A percentile compares a stretch with the other conserved stretches of the same genome.
Conservation (phyloP, 2,888 invertebrate species). For the Trisateles emortualis region DNA sequence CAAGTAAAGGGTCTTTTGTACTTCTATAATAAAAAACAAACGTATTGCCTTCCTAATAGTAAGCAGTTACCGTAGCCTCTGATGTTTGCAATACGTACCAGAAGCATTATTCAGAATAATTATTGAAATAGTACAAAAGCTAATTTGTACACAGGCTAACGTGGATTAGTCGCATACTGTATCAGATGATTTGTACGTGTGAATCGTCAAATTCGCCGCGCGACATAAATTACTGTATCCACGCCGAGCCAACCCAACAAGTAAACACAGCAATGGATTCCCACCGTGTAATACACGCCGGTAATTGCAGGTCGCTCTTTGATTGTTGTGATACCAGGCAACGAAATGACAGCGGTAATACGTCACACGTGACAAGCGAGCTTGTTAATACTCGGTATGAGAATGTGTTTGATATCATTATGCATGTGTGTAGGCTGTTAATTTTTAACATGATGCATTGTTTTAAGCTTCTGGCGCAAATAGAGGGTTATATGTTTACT, state of each 20-base stretch:
- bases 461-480: too few species aligned
- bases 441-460: not conserved
- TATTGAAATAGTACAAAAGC: too few species aligned
- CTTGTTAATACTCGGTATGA: constrained; percentile 21
- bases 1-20: too few species aligned
- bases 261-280: constrained; percentile 52
- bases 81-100: too few species aligned
- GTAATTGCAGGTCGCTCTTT: constrained; percentile 59
- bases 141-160: constrained; percentile 5
- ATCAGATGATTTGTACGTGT: constrained; percentile 27
- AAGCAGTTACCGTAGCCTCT: too few species aligned
- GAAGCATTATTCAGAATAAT: too few species aligned
- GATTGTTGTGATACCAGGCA: constrained; percentile 49
- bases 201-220: constrained; percentile 41
- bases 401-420: constrained; percentile 9
- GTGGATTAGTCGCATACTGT: constrained; percentile 43
- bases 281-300: constrained; percentile 30
- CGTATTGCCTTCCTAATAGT: too few species aligned
- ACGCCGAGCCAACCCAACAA: constrained; percentile 21
- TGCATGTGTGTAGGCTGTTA: not conserved
- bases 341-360: constrained; percentile 53
- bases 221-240: constrained; percentile 57
- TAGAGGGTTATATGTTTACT: too few species aligned
- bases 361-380: constrained; percentile 25
- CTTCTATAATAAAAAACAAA: too few species aligned